Evolutionary conservation across 2,797 vertebrate species (phyloP), one percentile per base, ranked within the genome.

Genomic region (Notolabrus celidotus): DNA sequence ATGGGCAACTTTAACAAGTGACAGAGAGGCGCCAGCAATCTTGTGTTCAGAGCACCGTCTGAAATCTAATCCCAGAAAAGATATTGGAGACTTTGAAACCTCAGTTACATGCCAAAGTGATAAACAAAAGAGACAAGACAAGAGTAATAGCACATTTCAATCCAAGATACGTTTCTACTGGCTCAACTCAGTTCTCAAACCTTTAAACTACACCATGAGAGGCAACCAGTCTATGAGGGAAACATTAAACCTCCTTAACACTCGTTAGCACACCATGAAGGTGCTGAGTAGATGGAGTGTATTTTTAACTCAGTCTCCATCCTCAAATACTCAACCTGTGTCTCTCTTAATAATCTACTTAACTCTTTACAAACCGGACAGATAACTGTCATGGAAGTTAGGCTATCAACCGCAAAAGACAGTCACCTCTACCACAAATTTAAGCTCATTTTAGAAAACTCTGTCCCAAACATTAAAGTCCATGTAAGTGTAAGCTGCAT

Each of bases 1-100:
- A 12, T 12, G 1, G 7, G 19, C 38, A 33, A 41, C 16, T 63
- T 34, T 12, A 39, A 51, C 17, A 57, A 49, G 19, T 27, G 46
- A 27, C 45, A 46, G 31, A 16, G n/a, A 22, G 39, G 29, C 2
- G 1, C 36, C 47, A 16, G 19, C 29, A 50, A 38, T 29, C 55
- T 38, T 43, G 17, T 45, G 22, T 46, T 57, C n/a, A 60, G 39
- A 67, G 25, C 25, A 25, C 4, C 36, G 38, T 27, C 27, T 42
- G 2, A 27, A 53, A 27, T 56, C 25, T 11, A 64, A 51, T 17
- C 54, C 38, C 10, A 23, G 50, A 22, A 61, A 36, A 50, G 17
- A 60, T 38, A 12, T 19, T 22, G 58, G 23, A 46, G n/a, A 29
- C 36, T 50, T 45, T 50, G 45, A 62, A 62, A 45, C 5, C 4